Conservation (phyloP, 2,797 vertebrate genomes). For the Melanogrammus aeglefinus region DNA sequence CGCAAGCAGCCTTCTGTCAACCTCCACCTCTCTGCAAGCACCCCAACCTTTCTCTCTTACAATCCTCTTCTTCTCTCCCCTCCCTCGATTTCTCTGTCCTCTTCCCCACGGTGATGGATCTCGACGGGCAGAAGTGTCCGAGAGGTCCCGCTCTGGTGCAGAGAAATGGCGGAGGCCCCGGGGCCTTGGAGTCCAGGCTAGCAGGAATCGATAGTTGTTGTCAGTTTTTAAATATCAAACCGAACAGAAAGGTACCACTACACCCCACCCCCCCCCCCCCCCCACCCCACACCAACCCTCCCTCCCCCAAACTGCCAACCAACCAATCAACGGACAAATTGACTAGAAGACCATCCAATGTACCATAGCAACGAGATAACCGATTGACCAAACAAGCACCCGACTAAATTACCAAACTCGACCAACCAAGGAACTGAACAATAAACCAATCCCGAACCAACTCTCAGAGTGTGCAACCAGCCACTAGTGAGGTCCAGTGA, state of each 20-base stretch:
- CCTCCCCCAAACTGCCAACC: too few relatives aligned
- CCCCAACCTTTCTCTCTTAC: background rate
- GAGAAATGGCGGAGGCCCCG: slow-evolving; percentile 54
- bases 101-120: slow-evolving; percentile 81
- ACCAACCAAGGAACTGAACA: too few relatives aligned
- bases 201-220: slow-evolving; percentile 97
- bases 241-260: background rate
- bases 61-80: slow-evolving; percentile 9
- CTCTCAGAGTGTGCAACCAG: too few relatives aligned
- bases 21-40: background rate
- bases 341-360: too few relatives aligned
- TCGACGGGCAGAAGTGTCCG: slow-evolving; percentile 61
- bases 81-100: slow-evolving; percentile 69
- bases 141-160: slow-evolving; percentile 27
- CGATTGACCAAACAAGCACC: too few relatives aligned
- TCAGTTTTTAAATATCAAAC: slow-evolving; percentile 96
- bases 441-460: too few relatives aligned
- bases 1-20: background rate
- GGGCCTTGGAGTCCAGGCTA: too few relatives aligned
- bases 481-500: too few relatives aligned
- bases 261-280: background rate
- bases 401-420: too few relatives aligned
- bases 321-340: too few relatives aligned
- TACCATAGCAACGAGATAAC: too few relatives aligned
- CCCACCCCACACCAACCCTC: background rate